phyloP scores from a whole-genome alignment of 2,888 invertebrate genomes.

The Amaurobius ferox region DNA sequence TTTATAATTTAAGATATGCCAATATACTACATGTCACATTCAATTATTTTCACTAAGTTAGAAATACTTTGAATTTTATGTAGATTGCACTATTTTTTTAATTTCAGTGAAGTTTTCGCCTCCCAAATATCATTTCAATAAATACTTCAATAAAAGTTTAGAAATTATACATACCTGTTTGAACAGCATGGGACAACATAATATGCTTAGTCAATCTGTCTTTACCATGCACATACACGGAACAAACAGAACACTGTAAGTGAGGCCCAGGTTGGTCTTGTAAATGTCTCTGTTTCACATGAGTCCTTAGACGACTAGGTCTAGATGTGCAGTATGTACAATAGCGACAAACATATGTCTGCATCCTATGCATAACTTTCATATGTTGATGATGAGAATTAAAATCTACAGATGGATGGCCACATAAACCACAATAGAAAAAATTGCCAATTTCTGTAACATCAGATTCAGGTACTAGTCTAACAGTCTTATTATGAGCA shows the following conservation, averaged over 20 bases:
- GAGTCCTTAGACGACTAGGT: conserved; percentile 73
- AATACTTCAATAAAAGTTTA: too few relatives aligned
- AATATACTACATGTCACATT: too few relatives aligned
- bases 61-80: too few relatives aligned
- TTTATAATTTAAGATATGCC: too few relatives aligned
- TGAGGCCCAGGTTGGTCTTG: conserved; percentile 74
- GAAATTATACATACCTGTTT: conserved; percentile 71
- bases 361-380: conserved; percentile 74
- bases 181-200: conserved; percentile 74
- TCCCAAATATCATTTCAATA: too few relatives aligned
- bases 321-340: conserved; percentile 74
- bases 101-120: too few relatives aligned
- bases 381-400: conserved; percentile 74
- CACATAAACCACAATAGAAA: conserved; percentile 74
- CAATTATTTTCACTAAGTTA: too few relatives aligned
- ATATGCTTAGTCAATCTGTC: conserved; percentile 75
- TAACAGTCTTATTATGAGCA: conserved; percentile 73
- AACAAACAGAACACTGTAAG: conserved; percentile 74
- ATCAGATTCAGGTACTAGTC: conserved; percentile 74
- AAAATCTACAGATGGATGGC: conserved; percentile 72
- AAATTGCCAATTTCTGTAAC: conserved; percentile 73
- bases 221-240: conserved; percentile 74
- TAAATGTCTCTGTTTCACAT: conserved; percentile 74
- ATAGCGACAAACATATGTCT: conserved; percentile 74
- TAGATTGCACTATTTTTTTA: too few relatives aligned